Conservation (phyloP, 1,140 invertebrate genomes). For the Camponotus vicinus region DNA sequence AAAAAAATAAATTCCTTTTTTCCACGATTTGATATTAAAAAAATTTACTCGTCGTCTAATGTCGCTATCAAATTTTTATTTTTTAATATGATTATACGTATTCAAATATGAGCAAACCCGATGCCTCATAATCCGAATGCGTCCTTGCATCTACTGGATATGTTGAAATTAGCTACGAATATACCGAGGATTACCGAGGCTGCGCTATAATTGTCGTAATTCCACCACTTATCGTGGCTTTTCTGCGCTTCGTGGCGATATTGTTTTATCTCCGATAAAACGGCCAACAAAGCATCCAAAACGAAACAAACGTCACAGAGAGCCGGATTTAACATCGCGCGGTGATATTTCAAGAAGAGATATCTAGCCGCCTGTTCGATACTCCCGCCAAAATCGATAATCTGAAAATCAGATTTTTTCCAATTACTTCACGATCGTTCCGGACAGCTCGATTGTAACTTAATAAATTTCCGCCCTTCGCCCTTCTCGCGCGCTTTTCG, state of each 20-base stretch:
- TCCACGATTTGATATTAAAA: neutral
- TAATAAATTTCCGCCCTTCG: conserved; percentile 56
- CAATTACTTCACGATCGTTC: conserved; percentile 55
- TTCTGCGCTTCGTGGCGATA: conserved; percentile 30
- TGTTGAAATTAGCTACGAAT: conserved; percentile 28
- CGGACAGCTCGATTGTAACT: conserved; percentile 61
- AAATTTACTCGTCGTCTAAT: neutral
- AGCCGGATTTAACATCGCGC: conserved; percentile 47
- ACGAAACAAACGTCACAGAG: conserved; percentile 44
- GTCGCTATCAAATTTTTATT: neutral
- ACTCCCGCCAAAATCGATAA: conserved; percentile 45
- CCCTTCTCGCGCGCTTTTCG: conserved; percentile 21
- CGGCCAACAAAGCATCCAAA: conserved; percentile 32
- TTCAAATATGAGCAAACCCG: neutral
- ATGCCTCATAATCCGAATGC: conserved; percentile 24
- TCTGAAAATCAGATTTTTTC: conserved; percentile 60
- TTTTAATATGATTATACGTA: neutral
- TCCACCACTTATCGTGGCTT: conserved; percentile 58
- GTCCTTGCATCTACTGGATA: conserved; percentile 12
- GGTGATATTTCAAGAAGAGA: conserved; percentile 49
- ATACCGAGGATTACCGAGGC: conserved; percentile 31
- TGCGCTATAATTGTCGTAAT: conserved; percentile 54
- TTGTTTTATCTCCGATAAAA: conserved; percentile 58
- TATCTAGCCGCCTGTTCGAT: conserved; percentile 35
- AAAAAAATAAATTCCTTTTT: neutral